These are phyloP conservation scores for Heterotis niloticus DNA, from an alignment of 2,113 vertebrate species.

Conservation along the genomic window DNA sequence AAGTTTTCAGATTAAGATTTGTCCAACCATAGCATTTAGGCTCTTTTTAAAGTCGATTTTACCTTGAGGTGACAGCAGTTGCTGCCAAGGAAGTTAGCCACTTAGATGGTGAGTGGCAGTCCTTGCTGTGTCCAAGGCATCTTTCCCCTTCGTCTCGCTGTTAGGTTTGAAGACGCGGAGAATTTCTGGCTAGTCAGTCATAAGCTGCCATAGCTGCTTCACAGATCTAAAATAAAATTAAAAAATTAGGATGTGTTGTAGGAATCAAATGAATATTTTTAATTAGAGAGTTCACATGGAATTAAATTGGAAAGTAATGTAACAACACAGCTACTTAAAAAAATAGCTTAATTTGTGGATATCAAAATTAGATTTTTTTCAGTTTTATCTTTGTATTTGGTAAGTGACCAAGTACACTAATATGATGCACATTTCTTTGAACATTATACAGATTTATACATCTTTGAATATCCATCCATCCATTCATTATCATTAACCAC, in stretches of 20 bases:
- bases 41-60: background rate
- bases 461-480: too few species aligned
- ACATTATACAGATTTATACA: too few species aligned
- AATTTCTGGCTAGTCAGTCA: constrained; percentile 18
- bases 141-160: constrained; percentile 32
- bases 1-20: background rate
- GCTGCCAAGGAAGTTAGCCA: constrained; percentile 8
- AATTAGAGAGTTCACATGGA: background rate
- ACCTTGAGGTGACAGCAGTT: constrained; percentile 8
- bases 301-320: background rate
- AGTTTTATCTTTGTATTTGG: background rate
- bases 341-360: background rate
- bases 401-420: too few species aligned
- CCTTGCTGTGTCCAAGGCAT: background rate
- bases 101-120: constrained; percentile 23
- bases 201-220: constrained; percentile 24
- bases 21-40: background rate
- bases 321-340: background rate
- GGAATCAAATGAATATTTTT: background rate
- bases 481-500: too few species aligned
- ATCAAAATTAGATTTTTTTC: background rate
- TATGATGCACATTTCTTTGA: too few species aligned
- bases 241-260: background rate
- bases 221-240: constrained; percentile 6
- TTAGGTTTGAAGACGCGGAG: constrained; percentile 8